These are phyloP conservation scores for Dicyrtoma fusca DNA, from an alignment of 2,888 invertebrate species.

Conservation along the genomic window DNA sequence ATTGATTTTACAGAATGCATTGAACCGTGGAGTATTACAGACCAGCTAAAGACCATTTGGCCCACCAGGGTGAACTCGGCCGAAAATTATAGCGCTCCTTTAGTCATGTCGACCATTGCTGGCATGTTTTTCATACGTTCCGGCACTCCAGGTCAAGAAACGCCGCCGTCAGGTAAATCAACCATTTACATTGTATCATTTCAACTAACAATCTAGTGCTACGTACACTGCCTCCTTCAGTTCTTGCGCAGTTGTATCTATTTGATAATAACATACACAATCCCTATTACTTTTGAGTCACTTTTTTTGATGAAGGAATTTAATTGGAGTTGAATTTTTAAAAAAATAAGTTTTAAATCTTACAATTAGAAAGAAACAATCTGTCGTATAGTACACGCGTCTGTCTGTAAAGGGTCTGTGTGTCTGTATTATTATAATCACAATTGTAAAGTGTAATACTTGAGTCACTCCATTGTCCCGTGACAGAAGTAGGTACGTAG, in stretches of 20 bases:
- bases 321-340: too few species aligned
- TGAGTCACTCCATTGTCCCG: background rate
- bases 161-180: conserved; percentile 50
- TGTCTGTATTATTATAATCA: background rate
- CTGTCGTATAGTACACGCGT: too few species aligned
- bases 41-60: conserved; percentile 25
- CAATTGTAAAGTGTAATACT: background rate
- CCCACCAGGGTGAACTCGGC: conserved; percentile 24
- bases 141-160: conserved; percentile 52
- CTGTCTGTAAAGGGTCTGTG: too few species aligned
- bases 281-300: too few species aligned
- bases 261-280: too few species aligned
- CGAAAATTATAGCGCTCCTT: conserved; percentile 23
- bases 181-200: background rate
- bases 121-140: conserved; percentile 55
- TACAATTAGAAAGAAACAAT: too few species aligned
- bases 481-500: background rate
- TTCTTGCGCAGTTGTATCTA: background rate
- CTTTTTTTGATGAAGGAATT: too few species aligned
- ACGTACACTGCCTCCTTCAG: too few species aligned
- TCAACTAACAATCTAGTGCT: too few species aligned
- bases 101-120: conserved; percentile 54
- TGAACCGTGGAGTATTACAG: conserved; percentile 33
- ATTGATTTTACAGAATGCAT: conserved; percentile 35
- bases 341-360: too few species aligned